Base-by-base conservation (phyloP, 2,888 invertebrate species). In the Prosapia bicincta region DNA sequence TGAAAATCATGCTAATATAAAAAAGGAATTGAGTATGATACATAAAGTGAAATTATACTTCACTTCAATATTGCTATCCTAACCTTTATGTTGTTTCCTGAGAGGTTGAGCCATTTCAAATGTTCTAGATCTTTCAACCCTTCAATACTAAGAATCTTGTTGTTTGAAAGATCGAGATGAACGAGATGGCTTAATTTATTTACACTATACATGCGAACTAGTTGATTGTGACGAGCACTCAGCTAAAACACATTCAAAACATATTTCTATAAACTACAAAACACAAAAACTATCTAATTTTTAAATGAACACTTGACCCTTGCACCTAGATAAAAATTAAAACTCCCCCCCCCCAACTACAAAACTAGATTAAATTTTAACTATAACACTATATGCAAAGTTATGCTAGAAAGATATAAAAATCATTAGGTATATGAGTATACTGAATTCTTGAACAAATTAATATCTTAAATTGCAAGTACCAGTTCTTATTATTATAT, bases 31-130 rank as follows among this genome's bases (percentile, higher is more conserved):
- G 23, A 20, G 15, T 54, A 67, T 69, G 70, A 15, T 32, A 38
- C 26, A 26, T 43, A 10, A 30, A 54, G 67, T 73, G 54, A 66
- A 9, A 43, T 76, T 70, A 78, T 74, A 69, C 73, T 26, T 68
- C 54, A 10, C 20, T 24, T 54, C 73, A 25, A 66, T 32, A 9
- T 66, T 26, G 9, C 30, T 32, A 43, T 43, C 71, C 77, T 80
- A 85, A 90, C 91, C 88, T 97, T 97, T 81, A 97, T 94, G 83
- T 93, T 96, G 86, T 97, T 97, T 78, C 94, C 94, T 85, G 93
- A 90, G 75, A 97, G 87, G 85, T 95, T 94, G 72, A 97, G 87
- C 83, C 92, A 92, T 83, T 92, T 91, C 77, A 97, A 87, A 83
- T 93, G 92, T 72, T 89, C 87, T 80, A 97, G 88, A 77, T 96